phyloP scores from a whole-genome alignment of 2,113 vertebrate genomes.

The Pomatorhinus ruficollis region DNA sequence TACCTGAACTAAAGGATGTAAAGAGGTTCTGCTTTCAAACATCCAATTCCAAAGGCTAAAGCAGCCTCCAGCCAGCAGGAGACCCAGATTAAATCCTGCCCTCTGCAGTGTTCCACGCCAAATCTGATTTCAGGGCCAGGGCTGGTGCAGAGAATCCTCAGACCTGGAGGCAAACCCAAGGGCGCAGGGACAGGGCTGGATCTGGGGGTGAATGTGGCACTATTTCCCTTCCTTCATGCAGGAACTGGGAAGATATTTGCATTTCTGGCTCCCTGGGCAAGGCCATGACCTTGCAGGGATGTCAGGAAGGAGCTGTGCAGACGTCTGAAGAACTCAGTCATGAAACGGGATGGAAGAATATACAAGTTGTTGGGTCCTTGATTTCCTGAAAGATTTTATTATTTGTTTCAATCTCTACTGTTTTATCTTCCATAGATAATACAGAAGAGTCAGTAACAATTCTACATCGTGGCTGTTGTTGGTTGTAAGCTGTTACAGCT shows the following conservation, averaged over 20 bases:
- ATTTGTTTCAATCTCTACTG: too few species aligned
- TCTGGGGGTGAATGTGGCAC: not conserved
- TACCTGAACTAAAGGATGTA: not conserved
- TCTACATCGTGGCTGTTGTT: too few species aligned
- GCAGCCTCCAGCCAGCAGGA: not conserved
- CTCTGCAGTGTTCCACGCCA: not conserved
- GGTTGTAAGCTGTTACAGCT: too few species aligned
- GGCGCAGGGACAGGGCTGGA: not conserved
- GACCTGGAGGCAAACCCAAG: not conserved
- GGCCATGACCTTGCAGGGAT: not conserved
- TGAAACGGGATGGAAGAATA: not conserved
- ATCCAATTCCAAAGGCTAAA: not conserved
- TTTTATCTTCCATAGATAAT: too few species aligned
- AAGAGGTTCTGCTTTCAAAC: not conserved
- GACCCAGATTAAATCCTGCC: not conserved
- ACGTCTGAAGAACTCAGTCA: not conserved
- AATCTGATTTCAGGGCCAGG: not conserved
- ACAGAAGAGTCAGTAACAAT: too few species aligned
- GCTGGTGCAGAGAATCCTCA: not conserved
- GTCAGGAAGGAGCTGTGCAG: not conserved
- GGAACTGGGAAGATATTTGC: not conserved
- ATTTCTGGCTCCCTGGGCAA: not conserved
- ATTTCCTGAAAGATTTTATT: too few species aligned
- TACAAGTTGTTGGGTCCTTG: too few species aligned
- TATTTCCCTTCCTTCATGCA: not conserved